phyloP scores from a whole-genome alignment of 2,797 vertebrate species.

The Craterocephalus amniculus region DNA sequence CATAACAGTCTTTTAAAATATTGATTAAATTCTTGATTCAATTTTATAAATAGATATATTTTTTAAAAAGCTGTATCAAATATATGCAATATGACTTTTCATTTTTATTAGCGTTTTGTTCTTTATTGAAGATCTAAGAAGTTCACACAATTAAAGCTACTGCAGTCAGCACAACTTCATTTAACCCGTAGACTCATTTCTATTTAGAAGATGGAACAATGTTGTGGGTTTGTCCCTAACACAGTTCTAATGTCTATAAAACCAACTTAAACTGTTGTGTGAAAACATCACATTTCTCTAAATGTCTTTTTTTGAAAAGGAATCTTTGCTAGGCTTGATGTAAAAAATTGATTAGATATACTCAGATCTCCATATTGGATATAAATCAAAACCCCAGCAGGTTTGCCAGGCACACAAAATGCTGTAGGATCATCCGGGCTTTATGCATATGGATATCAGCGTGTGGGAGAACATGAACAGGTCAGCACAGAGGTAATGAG shows the following conservation, averaged over 20 bases:
- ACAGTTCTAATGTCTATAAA: background rate
- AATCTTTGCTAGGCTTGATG: conserved; percentile 6
- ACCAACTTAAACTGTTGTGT: conserved; percentile 4
- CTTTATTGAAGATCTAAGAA: background rate
- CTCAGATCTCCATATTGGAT: conserved; percentile 31
- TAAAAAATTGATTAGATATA: conserved; percentile 35
- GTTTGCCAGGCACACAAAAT: conserved; percentile 45
- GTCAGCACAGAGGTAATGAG: conserved; percentile 83
- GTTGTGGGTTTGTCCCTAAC: background rate
- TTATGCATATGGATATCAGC: conserved; percentile 75
- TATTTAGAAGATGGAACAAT: background rate
- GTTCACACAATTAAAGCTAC: background rate
- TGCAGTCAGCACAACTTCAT: background rate
- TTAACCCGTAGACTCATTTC: background rate
- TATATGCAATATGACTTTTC: no score
- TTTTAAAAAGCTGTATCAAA: background rate
- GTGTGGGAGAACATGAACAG: conserved; percentile 78
- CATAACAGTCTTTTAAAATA: background rate
- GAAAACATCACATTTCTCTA: background rate
- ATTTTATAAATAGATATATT: background rate
- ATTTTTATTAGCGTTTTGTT: background rate
- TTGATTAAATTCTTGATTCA: background rate
- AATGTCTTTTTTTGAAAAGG: conserved; percentile 13
- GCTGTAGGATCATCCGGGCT: conserved; percentile 34
- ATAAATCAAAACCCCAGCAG: conserved; percentile 26